Conservation (phyloP, 2,888 invertebrate species). For the Cybosia mesomella region DNA sequence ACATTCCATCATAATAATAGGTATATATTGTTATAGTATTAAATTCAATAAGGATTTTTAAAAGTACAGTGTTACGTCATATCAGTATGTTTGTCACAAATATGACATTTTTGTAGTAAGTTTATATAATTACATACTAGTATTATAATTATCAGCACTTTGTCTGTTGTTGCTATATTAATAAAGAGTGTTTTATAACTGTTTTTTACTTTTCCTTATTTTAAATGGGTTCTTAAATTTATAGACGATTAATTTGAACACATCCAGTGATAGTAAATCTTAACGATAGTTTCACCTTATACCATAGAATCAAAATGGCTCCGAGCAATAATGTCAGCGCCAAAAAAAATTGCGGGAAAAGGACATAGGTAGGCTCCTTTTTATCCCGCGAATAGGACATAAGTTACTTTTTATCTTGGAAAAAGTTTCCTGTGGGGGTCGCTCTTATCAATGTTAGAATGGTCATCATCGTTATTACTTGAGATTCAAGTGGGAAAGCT, state of each 20-base stretch:
- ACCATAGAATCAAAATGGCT: too few relatives aligned
- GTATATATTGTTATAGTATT: background rate
- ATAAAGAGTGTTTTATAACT: constrained; percentile 41
- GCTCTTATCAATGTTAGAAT: too few relatives aligned
- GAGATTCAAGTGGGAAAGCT: too few relatives aligned
- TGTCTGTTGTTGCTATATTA: constrained; percentile 56
- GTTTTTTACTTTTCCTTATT: constrained; percentile 23
- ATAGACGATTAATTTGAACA: background rate
- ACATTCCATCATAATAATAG: background rate
- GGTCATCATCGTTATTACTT: too few relatives aligned
- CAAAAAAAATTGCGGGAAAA: too few relatives aligned
- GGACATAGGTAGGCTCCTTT: too few relatives aligned
- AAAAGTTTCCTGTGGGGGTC: too few relatives aligned
- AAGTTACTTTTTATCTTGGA: too few relatives aligned
- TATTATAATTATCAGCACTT: constrained; percentile 37
- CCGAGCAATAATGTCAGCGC: too few relatives aligned
- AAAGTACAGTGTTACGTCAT: background rate
- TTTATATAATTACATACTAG: background rate
- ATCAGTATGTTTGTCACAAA: background rate
- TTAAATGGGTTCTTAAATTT: constrained; percentile 37
- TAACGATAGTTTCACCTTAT: too few relatives aligned
- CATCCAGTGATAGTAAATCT: background rate
- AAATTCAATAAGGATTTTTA: background rate
- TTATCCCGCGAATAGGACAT: too few relatives aligned
- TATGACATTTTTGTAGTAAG: constrained; percentile 3